Base-by-base conservation (phyloP, 2,113 vertebrate species). In the Menura novaehollandiae region DNA sequence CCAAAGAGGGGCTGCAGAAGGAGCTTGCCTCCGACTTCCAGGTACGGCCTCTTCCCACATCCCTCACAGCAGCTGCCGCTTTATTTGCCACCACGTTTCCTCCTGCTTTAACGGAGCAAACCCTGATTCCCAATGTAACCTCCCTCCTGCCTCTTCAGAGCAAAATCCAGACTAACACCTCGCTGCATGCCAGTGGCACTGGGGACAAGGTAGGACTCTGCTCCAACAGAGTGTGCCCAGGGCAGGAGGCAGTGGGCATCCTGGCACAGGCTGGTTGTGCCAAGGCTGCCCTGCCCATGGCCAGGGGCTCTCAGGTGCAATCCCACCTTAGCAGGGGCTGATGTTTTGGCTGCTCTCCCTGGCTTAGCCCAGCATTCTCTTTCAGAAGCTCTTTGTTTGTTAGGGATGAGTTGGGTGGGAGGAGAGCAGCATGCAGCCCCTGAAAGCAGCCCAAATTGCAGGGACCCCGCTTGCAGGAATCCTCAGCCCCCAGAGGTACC, bases 211-310 rank as follows among this genome's bases (percentile, higher is more conserved):
- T 97, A 97, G 97, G 95, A 97, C 97, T 97, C 96, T 97, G 98
- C 97, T 98, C 98, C 98, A 98, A 97, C 98, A 97, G 98, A 98
- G 98, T 98, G 97, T 97, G 97, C 95, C 60, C 90, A 90, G 84
- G 63, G 69, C 66, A 58, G 94, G 78, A 95, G 41, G 20, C 6
- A 4, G 19, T 53, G 87, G 89, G 24, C 55, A 41, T 74, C 81
- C 63, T 63, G 73, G 63, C 1, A 46, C 0, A 2, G 52, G 67
- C 56, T 76, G 53, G 9, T 44, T 5, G 0, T 80, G 58, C 69
- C 2, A 8, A n/a, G 66, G 85, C n/a, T 82, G 68, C 51, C n/a
- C 53, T 83, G 91, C 63, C n/a, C 1, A 0, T 1, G 13, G 37
- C 32, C 9, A 7, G 37, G 37, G 53, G 62, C 60, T 93, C 49